Conservation (phyloP, 1,140 invertebrate genomes). For the Chionoecetes opilio region DNA sequence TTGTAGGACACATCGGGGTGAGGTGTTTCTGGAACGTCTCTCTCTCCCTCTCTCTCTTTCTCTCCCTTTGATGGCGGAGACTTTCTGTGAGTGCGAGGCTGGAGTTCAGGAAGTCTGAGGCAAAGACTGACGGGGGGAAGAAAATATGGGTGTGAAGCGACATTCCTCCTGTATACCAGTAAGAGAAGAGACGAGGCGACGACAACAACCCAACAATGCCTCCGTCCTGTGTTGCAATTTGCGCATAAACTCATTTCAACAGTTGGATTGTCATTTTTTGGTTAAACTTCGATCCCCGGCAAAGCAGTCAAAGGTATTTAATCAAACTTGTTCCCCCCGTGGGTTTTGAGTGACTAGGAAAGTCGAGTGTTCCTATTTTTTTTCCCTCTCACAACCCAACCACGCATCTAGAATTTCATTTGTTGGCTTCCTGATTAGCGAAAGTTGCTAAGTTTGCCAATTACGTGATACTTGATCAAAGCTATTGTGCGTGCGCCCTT, state of each 20-base stretch:
- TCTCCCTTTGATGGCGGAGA: neutral
- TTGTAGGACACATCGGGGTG: neutral
- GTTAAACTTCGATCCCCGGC: conserved; percentile 69
- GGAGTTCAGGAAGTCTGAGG: neutral
- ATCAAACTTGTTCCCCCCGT: conserved; percentile 73
- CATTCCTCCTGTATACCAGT: conserved; percentile 19
- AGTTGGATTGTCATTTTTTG: conserved; percentile 74
- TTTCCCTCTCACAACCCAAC: conserved; percentile 61
- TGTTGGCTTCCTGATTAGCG: conserved; percentile 80
- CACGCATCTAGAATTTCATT: conserved; percentile 81
- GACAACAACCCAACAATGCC: conserved; percentile 67
- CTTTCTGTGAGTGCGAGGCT: neutral
- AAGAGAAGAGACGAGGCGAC: conserved; percentile 11
- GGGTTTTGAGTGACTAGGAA: conserved; percentile 78
- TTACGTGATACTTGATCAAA: conserved; percentile 81
- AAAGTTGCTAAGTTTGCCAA: conserved; percentile 81
- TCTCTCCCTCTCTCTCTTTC: no score
- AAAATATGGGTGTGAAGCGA: conserved; percentile 30
- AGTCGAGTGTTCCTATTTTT: conserved; percentile 76
- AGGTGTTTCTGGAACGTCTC: conserved; percentile 5
- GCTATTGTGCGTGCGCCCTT: conserved; percentile 80
- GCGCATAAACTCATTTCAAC: conserved; percentile 79
- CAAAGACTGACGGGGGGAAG: neutral
- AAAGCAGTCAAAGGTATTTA: conserved; percentile 78
- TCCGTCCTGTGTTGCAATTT: conserved; percentile 76